A percentile compares a stretch with the other conserved stretches of the same genome.
Conservation (phyloP, 2,113 vertebrate genomes). For the Elachura formosa region DNA sequence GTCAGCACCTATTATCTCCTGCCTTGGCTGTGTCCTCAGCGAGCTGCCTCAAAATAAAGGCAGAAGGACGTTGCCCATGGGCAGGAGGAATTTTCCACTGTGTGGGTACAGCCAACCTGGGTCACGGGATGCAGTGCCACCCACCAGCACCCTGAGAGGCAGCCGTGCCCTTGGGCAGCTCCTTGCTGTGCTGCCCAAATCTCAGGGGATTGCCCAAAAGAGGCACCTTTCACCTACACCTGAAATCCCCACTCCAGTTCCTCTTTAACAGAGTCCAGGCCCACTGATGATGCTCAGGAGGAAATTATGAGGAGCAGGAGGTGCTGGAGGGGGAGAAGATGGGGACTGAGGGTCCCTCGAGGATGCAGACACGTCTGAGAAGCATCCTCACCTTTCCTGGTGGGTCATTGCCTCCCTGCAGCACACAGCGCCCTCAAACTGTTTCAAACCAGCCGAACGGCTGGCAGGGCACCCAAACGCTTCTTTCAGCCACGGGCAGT, state of each 20-base stretch:
- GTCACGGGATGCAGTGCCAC: neutral
- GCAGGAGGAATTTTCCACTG: conserved; percentile 28
- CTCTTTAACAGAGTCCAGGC: neutral
- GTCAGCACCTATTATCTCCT: conserved; percentile 53
- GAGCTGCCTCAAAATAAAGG: conserved; percentile 9
- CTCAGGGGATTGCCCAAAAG: neutral
- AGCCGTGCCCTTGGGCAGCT: neutral
- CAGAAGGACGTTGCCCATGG: neutral
- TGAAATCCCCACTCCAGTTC: no score
- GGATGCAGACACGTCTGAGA: neutral
- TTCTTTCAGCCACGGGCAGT: neutral
- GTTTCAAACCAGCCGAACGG: neutral
- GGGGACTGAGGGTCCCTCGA: neutral
- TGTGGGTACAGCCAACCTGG: neutral
- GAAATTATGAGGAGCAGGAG: neutral
- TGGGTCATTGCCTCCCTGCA: neutral
- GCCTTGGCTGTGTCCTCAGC: neutral
- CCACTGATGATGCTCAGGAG: neutral
- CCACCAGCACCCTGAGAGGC: neutral
- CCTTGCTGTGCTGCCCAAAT: neutral
- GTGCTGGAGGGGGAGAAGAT: neutral
- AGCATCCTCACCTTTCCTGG: neutral
- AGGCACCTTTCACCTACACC: neutral
- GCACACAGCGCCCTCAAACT: neutral
- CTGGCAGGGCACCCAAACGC: neutral